Conservation (phyloP, 1,140 invertebrate species). For the Drosophila rhopaloa region DNA sequence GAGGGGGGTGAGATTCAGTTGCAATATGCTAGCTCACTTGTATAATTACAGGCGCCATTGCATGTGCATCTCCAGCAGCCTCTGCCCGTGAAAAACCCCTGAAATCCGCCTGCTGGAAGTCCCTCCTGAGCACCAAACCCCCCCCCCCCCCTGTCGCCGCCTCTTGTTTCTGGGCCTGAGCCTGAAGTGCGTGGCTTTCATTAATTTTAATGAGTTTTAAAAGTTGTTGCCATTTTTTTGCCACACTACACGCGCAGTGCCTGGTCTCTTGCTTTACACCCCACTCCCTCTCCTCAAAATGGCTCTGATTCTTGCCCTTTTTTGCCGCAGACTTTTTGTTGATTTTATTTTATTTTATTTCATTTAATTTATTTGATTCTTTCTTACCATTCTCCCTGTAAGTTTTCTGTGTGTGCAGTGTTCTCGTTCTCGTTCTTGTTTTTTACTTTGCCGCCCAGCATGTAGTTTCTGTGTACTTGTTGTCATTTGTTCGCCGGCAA, state of each 20-base stretch:
- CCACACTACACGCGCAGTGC: conserved; percentile 33
- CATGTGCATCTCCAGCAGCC: conserved; percentile 44
- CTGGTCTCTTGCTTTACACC: too few species aligned
- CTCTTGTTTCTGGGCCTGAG: conserved; percentile 37
- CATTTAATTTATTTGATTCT: conserved; percentile 66
- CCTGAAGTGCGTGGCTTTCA: conserved; percentile 79
- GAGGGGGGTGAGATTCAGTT: conserved; percentile 16
- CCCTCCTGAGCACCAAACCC: neutral
- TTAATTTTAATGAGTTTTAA: conserved; percentile 83
- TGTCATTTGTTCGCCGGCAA: conserved; percentile 34
- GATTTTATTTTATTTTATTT: conserved; percentile 71
- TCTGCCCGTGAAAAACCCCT: neutral
- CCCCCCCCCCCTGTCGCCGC: neutral
- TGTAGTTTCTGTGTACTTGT: conserved; percentile 17
- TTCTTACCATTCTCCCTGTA: conserved; percentile 13
- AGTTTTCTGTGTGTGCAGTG: conserved; percentile 3
- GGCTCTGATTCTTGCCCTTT: neutral
- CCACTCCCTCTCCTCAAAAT: neutral
- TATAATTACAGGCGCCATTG: conserved; percentile 80
- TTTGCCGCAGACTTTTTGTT: conserved; percentile 22
- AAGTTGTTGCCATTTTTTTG: conserved; percentile 76
- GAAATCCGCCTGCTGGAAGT: neutral
- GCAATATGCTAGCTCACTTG: conserved; percentile 80
- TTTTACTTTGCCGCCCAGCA: conserved; percentile 4
- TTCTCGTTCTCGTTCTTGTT: conserved; percentile 4